Conservation (phyloP, 1,140 invertebrate genomes). For the Drosophila elegans region DNA sequence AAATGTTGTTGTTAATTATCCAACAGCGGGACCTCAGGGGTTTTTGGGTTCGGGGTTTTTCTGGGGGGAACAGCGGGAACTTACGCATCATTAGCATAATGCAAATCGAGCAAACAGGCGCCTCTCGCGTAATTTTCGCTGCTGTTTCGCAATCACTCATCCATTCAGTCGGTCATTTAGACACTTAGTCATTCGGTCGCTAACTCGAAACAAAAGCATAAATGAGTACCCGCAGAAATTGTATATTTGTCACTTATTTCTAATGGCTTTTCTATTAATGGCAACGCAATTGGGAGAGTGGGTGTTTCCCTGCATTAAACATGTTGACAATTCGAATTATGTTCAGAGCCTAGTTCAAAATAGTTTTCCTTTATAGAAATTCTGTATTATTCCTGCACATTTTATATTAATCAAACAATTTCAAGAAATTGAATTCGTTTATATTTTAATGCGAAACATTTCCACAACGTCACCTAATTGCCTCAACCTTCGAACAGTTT, state of each 20-base stretch:
- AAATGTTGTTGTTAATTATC: slow-evolving; percentile 1
- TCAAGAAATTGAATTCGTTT: too few relatives aligned
- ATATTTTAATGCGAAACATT: too few relatives aligned
- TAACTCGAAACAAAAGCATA: slow-evolving; percentile 15
- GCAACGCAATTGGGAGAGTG: background rate
- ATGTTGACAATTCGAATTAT: background rate
- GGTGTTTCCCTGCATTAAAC: slow-evolving; percentile 5
- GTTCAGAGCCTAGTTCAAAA: too few relatives aligned
- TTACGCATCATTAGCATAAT: slow-evolving; percentile 52
- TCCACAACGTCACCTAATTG: slow-evolving; percentile 26
- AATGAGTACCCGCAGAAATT: slow-evolving; percentile 19
- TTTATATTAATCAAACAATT: too few relatives aligned
- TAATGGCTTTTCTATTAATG: background rate
- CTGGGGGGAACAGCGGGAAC: slow-evolving; percentile 4
- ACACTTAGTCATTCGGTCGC: slow-evolving; percentile 1
- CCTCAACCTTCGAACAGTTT: slow-evolving; percentile 35
- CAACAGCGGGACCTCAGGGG: slow-evolving; percentile 1
- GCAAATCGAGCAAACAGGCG: slow-evolving; percentile 36
- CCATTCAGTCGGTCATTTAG: slow-evolving; percentile 16
- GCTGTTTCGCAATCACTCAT: slow-evolving; percentile 18
- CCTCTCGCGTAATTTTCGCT: slow-evolving; percentile 21
- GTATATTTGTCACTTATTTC: background rate
- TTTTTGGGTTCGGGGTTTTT: background rate
- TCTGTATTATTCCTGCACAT: too few relatives aligned
- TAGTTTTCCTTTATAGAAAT: too few relatives aligned